Percentiles rank a stretch among this genome's conserved stretches.
Conservation (phyloP, 2,888 invertebrate genomes). For the Cyrtodaria siliqua region DNA sequence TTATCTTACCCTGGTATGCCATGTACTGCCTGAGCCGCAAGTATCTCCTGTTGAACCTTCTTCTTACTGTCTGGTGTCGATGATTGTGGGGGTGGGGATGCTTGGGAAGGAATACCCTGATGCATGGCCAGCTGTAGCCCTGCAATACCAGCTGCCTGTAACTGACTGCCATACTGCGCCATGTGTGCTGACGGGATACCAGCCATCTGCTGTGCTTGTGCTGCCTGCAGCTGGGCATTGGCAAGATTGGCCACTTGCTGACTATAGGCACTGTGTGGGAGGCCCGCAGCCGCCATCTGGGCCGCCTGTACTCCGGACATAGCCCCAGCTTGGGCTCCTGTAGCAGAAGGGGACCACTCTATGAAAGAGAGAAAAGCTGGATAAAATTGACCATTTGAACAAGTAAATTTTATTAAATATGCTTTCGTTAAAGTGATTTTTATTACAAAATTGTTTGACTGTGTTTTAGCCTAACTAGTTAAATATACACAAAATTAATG, state of each 20-base stretch:
- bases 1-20: constrained; percentile 12
- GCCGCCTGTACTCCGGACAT: constrained; percentile 55
- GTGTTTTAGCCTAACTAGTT: too few species aligned
- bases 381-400: too few species aligned
- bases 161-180: constrained; percentile 55
- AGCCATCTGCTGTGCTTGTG: constrained; percentile 56
- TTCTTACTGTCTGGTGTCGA: constrained; percentile 59
- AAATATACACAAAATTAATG: constrained; percentile 5
- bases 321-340: constrained; percentile 57
- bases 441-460: too few species aligned
- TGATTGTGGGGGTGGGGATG: constrained; percentile 58
- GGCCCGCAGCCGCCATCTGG: constrained; percentile 46
- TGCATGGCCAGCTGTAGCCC: constrained; percentile 59
- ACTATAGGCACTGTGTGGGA: constrained; percentile 49
- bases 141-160: constrained; percentile 41
- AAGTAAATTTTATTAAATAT: too few species aligned
- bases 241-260: constrained; percentile 55
- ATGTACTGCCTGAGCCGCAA: constrained; percentile 39
- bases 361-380: too few species aligned
- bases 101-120: constrained; percentile 38
- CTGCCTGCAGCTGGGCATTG: constrained; percentile 49
- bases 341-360: constrained; percentile 10
- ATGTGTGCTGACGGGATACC: constrained; percentile 42
- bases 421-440: too few species aligned
- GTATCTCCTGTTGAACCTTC: constrained; percentile 48